Conservation (phyloP, 2,797 vertebrate genomes). For the Coluber constrictor region DNA sequence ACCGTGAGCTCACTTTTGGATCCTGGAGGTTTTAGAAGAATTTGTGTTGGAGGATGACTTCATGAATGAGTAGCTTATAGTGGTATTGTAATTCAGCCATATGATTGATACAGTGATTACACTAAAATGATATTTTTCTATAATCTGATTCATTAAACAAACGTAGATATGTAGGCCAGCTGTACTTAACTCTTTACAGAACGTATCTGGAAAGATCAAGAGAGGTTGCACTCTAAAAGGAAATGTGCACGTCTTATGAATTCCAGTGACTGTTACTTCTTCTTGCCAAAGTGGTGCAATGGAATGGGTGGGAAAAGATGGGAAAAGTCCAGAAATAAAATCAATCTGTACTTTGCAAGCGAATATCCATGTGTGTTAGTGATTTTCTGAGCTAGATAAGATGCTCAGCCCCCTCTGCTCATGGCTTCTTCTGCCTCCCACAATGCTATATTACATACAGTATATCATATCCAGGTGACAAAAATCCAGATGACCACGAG, state of each 20-base stretch:
- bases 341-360: not conserved
- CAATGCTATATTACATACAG: not conserved
- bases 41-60: slow-evolving; percentile 41
- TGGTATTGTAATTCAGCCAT: slow-evolving; percentile 28
- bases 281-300: not conserved
- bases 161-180: slow-evolving; percentile 12
- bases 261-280: not conserved
- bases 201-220: not conserved
- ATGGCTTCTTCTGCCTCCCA: not conserved
- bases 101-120: slow-evolving; percentile 36
- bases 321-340: not conserved
- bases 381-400: too few species aligned
- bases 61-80: slow-evolving; percentile 18
- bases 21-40: slow-evolving; percentile 33
- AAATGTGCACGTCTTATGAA: not conserved
- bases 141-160: slow-evolving; percentile 27
- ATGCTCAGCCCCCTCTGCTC: not conserved
- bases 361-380: not conserved
- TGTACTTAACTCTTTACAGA: slow-evolving; percentile 14
- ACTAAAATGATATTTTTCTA: slow-evolving; percentile 10
- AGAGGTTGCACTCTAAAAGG: slow-evolving; percentile 8
- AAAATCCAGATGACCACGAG: not conserved
- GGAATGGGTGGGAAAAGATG: not conserved
- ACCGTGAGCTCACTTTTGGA: slow-evolving; percentile 13
- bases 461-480: not conserved